Evolutionary conservation across 92 coral and sea anemone genomes (phyloP), one percentile per base, ranked within the genome.

Genomic region (Palythoa grandis): DNA sequence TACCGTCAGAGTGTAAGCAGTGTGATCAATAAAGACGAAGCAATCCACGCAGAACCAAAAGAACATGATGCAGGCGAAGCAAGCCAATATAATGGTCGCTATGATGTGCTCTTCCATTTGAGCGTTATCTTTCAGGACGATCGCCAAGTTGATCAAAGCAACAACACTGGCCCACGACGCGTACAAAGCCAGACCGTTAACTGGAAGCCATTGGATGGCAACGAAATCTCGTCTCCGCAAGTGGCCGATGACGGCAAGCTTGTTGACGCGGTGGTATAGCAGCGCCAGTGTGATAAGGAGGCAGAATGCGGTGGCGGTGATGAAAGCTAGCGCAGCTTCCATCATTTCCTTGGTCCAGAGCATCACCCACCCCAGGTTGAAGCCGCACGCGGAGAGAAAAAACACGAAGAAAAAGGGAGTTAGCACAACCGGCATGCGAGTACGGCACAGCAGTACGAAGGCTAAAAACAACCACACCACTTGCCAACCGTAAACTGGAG

Each of bases 401-500:
- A 94, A 86, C 72, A 94, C 91, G 87, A 90, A 92, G 88, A 92
- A 94, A 22, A 94, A 89, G 52, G 95, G 90, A 19, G 95, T 90
- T 14, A 94, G 73, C 8, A 94, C 92, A 52, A 80, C 86, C 8
- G 98, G 98, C 70, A 92, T 91, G 70, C 91, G 83, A 71, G 75
- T 83, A 16, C 98, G 95, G 76, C 98, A 94, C 69, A 94, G 93
- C 47, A 90, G 50, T 24, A 89, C 82, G 7, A 92, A 90, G 3
- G 95, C 91, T 76, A 92, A 92, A 71, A 91, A 63, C 84, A 94
- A 77, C 98, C 98, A 95, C 7, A 89, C 88, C 16, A 91, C 70
- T 73, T 93, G 96, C 98, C 98, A 95, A 23, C 93, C 98, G 29
- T 89, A 91, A 50, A 95, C 98, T 2, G 92, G 92, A 3, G 93